Percentiles rank a stretch among this genome's conserved stretches.
Conservation (phyloP, 2,888 invertebrate genomes). For the Entomobrya proxima region DNA sequence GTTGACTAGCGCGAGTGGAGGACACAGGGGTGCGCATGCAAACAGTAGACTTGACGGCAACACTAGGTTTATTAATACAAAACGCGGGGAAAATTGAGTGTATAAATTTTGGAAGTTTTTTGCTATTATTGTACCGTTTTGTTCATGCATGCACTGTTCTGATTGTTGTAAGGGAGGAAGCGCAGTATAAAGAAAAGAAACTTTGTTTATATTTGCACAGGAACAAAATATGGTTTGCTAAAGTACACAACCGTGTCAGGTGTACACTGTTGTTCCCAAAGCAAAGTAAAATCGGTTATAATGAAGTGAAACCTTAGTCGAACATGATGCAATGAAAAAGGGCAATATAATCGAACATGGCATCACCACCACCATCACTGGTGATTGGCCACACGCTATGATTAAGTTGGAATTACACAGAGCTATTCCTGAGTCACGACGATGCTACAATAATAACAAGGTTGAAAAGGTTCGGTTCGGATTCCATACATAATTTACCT, state of each 20-base stretch:
- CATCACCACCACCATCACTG: neutral
- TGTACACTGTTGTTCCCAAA: neutral
- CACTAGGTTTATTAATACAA: conserved; percentile 31
- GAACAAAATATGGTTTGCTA: neutral
- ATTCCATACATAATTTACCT: conserved; percentile 55
- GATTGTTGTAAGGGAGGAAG: too few species aligned
- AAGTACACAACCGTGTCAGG: neutral
- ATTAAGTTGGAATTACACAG: neutral
- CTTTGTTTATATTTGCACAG: neutral
- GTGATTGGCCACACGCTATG: conserved; percentile 31
- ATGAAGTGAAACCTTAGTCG: neutral
- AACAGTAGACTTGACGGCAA: neutral
- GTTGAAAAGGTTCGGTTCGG: conserved; percentile 52
- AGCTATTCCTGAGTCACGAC: neutral
- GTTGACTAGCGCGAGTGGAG: neutral
- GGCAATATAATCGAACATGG: conserved; percentile 2
- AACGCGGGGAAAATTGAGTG: conserved; percentile 3
- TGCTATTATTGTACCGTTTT: too few species aligned
- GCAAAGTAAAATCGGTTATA: neutral
- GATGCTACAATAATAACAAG: conserved; percentile 38
- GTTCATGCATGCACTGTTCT: too few species aligned
- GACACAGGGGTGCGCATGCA: neutral
- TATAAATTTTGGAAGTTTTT: too few species aligned
- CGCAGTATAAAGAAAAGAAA: too few species aligned
- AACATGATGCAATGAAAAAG: neutral